Percentiles rank a stretch among this genome's conserved stretches.
These are phyloP conservation scores for Micrasema longulum DNA, from an alignment of 1,140 invertebrate genomes.

Conservation along the genomic window DNA sequence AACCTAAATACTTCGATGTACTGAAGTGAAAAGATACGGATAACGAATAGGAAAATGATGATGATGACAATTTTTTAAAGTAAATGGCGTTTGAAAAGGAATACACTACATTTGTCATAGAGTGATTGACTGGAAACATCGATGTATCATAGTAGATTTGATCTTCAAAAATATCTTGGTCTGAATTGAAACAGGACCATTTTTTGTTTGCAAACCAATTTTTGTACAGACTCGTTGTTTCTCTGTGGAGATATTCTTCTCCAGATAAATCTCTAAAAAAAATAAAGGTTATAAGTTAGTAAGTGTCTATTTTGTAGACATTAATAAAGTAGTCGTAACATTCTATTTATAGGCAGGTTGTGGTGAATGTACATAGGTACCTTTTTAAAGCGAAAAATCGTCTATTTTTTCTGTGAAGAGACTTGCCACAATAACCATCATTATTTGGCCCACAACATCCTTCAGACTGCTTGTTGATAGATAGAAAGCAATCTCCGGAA, in stretches of 20 bases:
- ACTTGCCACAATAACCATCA: background rate
- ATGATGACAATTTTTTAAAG: no score
- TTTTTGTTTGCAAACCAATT: constrained; percentile 6
- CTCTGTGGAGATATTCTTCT: constrained; percentile 36
- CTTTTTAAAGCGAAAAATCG: constrained; percentile 30
- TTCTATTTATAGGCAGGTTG: no score
- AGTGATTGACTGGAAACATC: constrained; percentile 4
- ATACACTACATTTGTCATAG: constrained; percentile 1
- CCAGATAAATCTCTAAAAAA: constrained; percentile 37
- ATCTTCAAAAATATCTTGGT: constrained; percentile 11
- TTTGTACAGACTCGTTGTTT: constrained; percentile 24
- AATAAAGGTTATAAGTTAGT: background rate
- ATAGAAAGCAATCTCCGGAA: constrained; percentile 18
- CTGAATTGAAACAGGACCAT: constrained; percentile 12
- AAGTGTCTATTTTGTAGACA: no score
- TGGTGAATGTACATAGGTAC: constrained; percentile 10
- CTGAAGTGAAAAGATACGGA: no score
- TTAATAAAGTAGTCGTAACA: no score
- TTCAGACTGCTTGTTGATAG: background rate
- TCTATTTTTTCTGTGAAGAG: constrained; percentile 13
- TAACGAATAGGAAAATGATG: no score
- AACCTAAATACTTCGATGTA: no score
- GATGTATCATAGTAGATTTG: constrained; percentile 25
- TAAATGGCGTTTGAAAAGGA: no score
- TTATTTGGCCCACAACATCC: background rate